Evolutionary conservation across 2,888 invertebrate genomes (phyloP).

Genomic region (Antitype chi): DNA sequence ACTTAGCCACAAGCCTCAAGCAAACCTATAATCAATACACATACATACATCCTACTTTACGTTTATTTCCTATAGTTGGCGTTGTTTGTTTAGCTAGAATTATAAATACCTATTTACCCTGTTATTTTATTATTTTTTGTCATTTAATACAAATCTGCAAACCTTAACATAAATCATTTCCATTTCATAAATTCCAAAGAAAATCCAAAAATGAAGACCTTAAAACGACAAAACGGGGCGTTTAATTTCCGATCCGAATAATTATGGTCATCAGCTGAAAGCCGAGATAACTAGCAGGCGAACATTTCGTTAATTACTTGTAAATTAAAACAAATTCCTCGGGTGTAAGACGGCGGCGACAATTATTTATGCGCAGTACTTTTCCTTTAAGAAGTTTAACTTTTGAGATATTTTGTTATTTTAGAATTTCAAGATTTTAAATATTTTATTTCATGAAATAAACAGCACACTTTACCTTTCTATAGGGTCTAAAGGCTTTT

Average conservation of each 20-base stretch:
- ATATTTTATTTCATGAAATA: constrained; percentile 4
- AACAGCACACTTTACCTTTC: background rate
- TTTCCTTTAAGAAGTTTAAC: constrained; percentile 23
- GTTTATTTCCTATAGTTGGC: background rate
- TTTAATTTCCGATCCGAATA: constrained; percentile 68
- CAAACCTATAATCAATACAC: no score
- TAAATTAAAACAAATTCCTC: constrained; percentile 67
- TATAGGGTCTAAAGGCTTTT: background rate
- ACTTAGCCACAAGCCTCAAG: no score
- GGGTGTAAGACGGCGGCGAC: constrained; percentile 42
- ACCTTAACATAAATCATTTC: constrained; percentile 39
- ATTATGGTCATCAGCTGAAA: constrained; percentile 64
- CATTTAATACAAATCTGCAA: constrained; percentile 12
- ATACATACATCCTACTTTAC: no score
- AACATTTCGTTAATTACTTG: constrained; percentile 66
- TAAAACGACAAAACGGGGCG: constrained; percentile 38
- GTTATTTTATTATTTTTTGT: background rate
- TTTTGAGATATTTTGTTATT: constrained; percentile 12
- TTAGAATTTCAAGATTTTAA: background rate
- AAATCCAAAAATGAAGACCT: constrained; percentile 38
- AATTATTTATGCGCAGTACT: constrained; percentile 56
- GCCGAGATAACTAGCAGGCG: constrained; percentile 57
- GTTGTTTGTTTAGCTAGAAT: background rate
- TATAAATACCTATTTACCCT: background rate
- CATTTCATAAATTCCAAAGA: constrained; percentile 49